These are phyloP conservation scores for Neoniphon sammara DNA, from an alignment of 2,797 vertebrate species.

Conservation along the genomic window DNA sequence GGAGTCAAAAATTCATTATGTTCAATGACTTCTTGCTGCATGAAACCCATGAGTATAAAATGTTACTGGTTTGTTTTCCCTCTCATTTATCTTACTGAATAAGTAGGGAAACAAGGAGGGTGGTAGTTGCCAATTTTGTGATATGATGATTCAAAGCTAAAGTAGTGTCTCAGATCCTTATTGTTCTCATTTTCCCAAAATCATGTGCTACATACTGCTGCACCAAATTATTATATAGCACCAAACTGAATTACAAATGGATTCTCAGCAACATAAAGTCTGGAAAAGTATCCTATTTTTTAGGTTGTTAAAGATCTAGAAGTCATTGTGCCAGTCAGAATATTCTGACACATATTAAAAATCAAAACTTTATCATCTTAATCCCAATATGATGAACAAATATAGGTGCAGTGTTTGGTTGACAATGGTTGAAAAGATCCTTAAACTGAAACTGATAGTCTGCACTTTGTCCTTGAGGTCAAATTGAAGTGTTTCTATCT, in stretches of 20 bases:
- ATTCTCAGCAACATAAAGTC: background rate
- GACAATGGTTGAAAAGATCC: too few relatives aligned
- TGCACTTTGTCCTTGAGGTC: background rate
- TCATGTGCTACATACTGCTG: background rate
- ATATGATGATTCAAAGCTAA: too few relatives aligned
- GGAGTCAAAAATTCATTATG: background rate
- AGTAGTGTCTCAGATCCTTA: background rate
- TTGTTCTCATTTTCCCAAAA: background rate
- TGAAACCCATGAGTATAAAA: background rate
- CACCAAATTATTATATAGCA: too few relatives aligned
- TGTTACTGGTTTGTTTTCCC: background rate
- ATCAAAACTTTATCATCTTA: background rate
- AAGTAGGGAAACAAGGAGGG: too few relatives aligned
- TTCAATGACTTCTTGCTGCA: background rate
- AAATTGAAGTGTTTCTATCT: background rate
- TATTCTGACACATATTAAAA: background rate
- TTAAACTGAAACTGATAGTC: too few relatives aligned
- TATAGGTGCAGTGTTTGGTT: too few relatives aligned
- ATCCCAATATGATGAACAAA: background rate
- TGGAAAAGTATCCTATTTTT: background rate
- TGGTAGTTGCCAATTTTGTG: too few relatives aligned
- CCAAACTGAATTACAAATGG: too few relatives aligned
- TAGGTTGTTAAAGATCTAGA: background rate
- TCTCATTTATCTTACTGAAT: background rate
- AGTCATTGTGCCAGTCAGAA: background rate